Conservation (phyloP, 2,113 vertebrate species). For the Orcinus orca region DNA sequence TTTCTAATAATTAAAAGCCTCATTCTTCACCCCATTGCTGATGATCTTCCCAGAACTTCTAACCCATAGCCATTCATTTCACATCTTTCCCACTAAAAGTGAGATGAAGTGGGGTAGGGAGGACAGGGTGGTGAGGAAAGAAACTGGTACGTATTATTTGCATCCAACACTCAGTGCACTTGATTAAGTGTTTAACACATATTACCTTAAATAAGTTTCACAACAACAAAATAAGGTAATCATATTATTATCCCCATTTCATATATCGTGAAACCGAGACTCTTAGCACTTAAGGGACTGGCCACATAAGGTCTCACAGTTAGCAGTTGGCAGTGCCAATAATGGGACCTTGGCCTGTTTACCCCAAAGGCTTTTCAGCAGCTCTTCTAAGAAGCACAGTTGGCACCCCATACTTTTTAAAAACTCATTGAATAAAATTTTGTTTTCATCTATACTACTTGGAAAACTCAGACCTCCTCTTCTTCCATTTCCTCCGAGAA, state of each 20-base stretch:
- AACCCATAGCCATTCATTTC: background rate
- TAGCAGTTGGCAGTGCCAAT: background rate
- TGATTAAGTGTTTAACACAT: background rate
- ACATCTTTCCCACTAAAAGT: background rate
- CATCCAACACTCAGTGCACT: background rate
- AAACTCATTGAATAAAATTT: background rate
- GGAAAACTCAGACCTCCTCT: background rate
- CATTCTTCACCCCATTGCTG: background rate
- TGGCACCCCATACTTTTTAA: background rate
- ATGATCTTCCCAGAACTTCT: background rate
- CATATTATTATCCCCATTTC: background rate
- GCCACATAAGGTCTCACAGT: background rate
- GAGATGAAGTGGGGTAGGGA: background rate
- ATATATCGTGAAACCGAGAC: background rate
- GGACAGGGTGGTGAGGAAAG: background rate
- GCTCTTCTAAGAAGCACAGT: background rate
- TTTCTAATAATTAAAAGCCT: background rate
- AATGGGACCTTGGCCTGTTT: background rate
- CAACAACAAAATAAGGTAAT: background rate
- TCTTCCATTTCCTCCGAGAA: constrained; percentile 1
- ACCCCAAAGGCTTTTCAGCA: background rate
- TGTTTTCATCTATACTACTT: background rate
- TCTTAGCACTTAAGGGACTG: background rate
- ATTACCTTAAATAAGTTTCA: background rate
- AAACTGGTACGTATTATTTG: background rate